phyloP scores from a whole-genome alignment of 2,113 vertebrate genomes.

The Turdus rufiventris region DNA sequence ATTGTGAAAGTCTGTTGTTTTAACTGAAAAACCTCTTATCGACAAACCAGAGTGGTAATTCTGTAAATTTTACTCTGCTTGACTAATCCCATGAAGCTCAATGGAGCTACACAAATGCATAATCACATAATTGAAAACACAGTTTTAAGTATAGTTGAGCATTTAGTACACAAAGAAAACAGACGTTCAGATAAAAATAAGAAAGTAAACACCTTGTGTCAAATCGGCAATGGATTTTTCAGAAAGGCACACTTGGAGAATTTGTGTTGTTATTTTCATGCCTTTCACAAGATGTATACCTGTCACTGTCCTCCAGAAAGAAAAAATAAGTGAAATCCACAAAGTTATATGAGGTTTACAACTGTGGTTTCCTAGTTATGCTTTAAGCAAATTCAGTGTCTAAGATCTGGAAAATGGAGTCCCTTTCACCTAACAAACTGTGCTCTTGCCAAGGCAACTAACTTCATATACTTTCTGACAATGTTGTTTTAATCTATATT shows the following conservation, averaged over 20 bases:
- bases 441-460: not conserved
- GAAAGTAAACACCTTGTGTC: not conserved
- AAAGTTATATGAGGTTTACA: not conserved
- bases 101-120: not conserved
- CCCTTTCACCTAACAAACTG: not conserved
- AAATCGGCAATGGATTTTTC: not conserved
- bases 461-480: not conserved
- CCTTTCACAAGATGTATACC: not conserved
- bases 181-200: not conserved
- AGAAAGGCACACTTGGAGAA: not conserved
- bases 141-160: constrained; percentile 6
- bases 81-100: constrained; percentile 1
- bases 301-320: not conserved
- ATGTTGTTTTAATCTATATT: not conserved
- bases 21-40: not conserved
- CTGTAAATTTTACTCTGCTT: not conserved
- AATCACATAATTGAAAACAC: constrained; percentile 25
- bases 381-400: not conserved
- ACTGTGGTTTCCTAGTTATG: not conserved
- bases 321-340: not conserved
- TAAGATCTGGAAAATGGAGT: not conserved
- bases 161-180: not conserved
- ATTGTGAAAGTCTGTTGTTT: not conserved
- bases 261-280: not conserved
- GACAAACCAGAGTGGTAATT: not conserved